phyloP scores from a whole-genome alignment of 2,113 vertebrate genomes.

The Antechinus flavipes region DNA sequence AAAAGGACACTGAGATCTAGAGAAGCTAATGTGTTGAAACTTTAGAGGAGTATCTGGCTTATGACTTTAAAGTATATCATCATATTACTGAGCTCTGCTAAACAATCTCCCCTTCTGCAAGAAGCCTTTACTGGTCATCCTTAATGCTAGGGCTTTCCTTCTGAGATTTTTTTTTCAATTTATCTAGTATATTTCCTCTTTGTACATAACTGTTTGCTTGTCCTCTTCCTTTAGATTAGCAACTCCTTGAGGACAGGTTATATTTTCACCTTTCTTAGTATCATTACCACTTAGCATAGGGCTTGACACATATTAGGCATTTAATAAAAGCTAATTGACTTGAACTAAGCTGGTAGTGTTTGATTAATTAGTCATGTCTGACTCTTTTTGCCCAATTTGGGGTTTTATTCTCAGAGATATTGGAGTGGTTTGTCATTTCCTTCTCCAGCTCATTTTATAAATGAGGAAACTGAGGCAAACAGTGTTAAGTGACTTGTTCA shows the following conservation, averaged over 20 bases:
- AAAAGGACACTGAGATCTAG: conserved; percentile 1
- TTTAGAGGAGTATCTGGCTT: neutral
- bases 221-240: neutral
- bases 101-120: neutral
- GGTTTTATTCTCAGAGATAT: neutral
- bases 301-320: neutral
- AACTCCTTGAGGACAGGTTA: neutral
- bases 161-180: neutral
- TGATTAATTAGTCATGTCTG: neutral
- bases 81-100: neutral
- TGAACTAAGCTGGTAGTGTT: neutral
- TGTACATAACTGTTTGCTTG: neutral
- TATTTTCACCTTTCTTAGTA: neutral
- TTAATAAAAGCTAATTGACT: neutral
- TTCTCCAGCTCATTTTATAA: neutral
- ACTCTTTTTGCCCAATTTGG: neutral
- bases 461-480: neutral
- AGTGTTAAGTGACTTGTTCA: neutral
- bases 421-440: neutral
- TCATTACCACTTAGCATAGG: neutral
- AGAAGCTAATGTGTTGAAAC: neutral
- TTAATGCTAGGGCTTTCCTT: neutral
- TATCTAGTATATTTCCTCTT: neutral
- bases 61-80: conserved; percentile 33
- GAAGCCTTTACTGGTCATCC: neutral